Base-by-base conservation (phyloP, 2,113 vertebrate genomes). In the Nymphicus hollandicus region DNA sequence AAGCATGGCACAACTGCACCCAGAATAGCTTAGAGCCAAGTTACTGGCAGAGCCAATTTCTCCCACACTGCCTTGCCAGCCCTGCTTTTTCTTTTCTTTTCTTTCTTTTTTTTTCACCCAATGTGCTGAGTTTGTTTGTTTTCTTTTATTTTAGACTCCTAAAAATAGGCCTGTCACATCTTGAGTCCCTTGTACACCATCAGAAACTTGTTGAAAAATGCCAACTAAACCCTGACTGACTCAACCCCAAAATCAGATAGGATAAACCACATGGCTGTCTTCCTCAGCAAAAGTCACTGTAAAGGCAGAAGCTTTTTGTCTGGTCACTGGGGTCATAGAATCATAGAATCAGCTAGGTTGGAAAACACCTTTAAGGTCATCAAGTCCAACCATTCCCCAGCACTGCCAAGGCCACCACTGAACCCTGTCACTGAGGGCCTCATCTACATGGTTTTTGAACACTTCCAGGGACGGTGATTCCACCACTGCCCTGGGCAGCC, bases 141-240 rank as follows among this genome's bases (percentile, higher is more conserved):
- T 95, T 94, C 50, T 74, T 95, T 95, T 86, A 41, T 83, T 94
- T 95, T 35, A 64, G 41, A 39, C 60, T 53, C 37, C 68, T 88
- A 82, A 93, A 93, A 93, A 88, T 86, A 95, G 41, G 4, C 7
- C 53, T 85, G 63, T 66, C 20, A 33, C 41, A 80, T 91, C 44
- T 77, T 39, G 18, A 58, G 37, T 49, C 7, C 20, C 31, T 28
- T 81, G 70, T 16, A 83, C 53, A 43, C 53, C 23, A 82, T 49
- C 58, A 82, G 49, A 89, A 85, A 82, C 0, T 0, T 55, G 29
- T 35, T 80, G 74, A 66, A 56, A 89, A 76, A 35, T 27, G 16
- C 39, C 23, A 73, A 25, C 70, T 56, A 55, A 83, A 31, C 39
- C 25, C 16, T 77, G 39, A 46, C 60, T 78, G 50, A 55, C 61